These are phyloP conservation scores for Nibea albiflora DNA, from an alignment of 2,113 vertebrate genomes.

Conservation along the genomic window DNA sequence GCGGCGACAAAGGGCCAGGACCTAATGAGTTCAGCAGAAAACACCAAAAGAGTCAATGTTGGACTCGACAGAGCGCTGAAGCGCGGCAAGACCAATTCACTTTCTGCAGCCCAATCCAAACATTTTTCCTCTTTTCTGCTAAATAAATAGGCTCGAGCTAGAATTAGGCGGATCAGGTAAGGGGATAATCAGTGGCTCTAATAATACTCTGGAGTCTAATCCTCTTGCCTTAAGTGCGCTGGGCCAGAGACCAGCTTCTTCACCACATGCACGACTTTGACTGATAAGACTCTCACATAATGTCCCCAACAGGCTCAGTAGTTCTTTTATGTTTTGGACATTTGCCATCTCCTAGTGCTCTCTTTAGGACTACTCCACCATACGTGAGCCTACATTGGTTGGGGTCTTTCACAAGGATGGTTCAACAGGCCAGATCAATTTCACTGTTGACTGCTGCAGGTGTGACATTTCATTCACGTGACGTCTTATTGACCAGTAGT, in stretches of 20 bases:
- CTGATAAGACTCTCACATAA: conserved; percentile 58
- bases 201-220: conserved; percentile 89
- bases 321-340: conserved; percentile 1
- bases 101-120: conserved; percentile 59
- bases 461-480: conserved; percentile 19
- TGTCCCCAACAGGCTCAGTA: conserved; percentile 16
- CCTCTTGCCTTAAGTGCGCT: conserved; percentile 86
- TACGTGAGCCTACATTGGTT: background rate
- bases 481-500: conserved; percentile 16
- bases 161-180: conserved; percentile 81
- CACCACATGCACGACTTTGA: conserved; percentile 55
- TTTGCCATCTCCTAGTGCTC: background rate
- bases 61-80: conserved; percentile 47
- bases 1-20: conserved; percentile 71
- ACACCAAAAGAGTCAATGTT: conserved; percentile 50
- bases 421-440: background rate
- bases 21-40: conserved; percentile 75
- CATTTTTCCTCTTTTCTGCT: conserved; percentile 64
- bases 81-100: conserved; percentile 51
- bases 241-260: conserved; percentile 74
- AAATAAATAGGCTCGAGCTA: conserved; percentile 74
- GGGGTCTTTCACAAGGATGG: background rate
- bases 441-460: conserved; percentile 1
- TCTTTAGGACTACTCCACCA: background rate
- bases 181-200: conserved; percentile 87